A percentile compares a stretch with the other conserved stretches of the same genome.
Conservation (phyloP, 37 sponge, comb jelly and placozoan genomes). For the Chondrilla cf. caribensis region DNA sequence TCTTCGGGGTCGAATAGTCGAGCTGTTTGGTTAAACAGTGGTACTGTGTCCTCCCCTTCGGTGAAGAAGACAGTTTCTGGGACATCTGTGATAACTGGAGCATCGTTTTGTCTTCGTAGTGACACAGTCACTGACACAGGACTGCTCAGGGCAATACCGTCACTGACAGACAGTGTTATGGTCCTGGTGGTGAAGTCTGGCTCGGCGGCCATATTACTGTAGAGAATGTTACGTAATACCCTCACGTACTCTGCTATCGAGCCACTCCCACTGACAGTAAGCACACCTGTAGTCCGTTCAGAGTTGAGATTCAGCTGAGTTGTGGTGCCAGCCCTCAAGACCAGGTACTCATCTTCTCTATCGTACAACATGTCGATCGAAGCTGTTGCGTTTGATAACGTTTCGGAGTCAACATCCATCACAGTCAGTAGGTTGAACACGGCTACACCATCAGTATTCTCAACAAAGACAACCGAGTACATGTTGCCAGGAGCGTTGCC, state of each 20-base stretch:
- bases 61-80: slow-evolving; percentile 19
- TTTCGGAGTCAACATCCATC: slow-evolving; percentile 50
- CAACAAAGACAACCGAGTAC: slow-evolving; percentile 27
- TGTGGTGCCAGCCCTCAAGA: neutral
- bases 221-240: slow-evolving; percentile 36
- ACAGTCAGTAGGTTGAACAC: slow-evolving; percentile 23
- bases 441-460: slow-evolving; percentile 15
- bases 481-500: slow-evolving; percentile 31
- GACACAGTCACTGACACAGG: slow-evolving; percentile 28
- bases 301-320: neutral
- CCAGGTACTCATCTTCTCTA: slow-evolving; percentile 33
- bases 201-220: slow-evolving; percentile 47
- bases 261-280: slow-evolving; percentile 45
- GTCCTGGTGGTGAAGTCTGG: slow-evolving; percentile 42
- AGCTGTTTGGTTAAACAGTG: slow-evolving; percentile 6
- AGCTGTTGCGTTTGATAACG: slow-evolving; percentile 15
- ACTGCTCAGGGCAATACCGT: slow-evolving; percentile 40
- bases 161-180: slow-evolving; percentile 49
- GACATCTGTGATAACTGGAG: slow-evolving; percentile 23
- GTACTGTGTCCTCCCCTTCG: slow-evolving; percentile 37
- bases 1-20: slow-evolving; percentile 52
- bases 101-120: slow-evolving; percentile 42
- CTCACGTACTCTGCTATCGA: slow-evolving; percentile 17
- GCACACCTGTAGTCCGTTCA: slow-evolving; percentile 3
- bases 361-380: slow-evolving; percentile 20